Base-by-base conservation (phyloP, 2,113 vertebrate species). In the Ciconia stormi region DNA sequence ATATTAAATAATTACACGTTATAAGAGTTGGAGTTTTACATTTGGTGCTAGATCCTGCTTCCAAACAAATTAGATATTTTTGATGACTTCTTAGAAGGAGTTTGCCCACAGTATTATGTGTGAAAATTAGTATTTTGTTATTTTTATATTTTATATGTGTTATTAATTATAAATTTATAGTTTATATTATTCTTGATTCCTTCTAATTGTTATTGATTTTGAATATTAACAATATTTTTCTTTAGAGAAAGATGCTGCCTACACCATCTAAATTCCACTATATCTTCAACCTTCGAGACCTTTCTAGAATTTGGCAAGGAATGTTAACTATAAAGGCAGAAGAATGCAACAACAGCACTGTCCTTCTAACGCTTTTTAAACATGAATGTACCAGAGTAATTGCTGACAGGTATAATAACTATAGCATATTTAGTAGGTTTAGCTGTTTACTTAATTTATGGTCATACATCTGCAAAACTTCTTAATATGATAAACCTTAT, bases 301-400 rank as follows among this genome's bases (percentile, higher is more conserved):
- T 98, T 76, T 98, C 98, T 82, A 97, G 98, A 96, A 98, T 98
- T 93, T 98, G 98, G 98, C 98, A 98, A 97, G 98, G 98, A 93
- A 98, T 98, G 98, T 82, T 98, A 91, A 95, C 76, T 46, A 92
- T 98, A 88, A 98, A 97, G 63, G 96, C 98, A 9, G 98, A 98
- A 6, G 98, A 98, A 72, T 98, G 98, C 53, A 11, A 29, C 9
- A 88, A 18, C 6, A 18, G 78, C 18, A 16, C 30, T 56, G 11
- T 81, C 26, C 95, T 98, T 46, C 63, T 98, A 34, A 96, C 81
- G 14, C 98, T 98, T 89, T 98, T 98, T 96, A 98, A 98, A 89
- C 97, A 98, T 6, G 98, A 98, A 79, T 98, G 98, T 72, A 98
- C 96, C 79, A 97, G 98, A 91, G 98, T 98, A 53, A 98, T 98